These are phyloP conservation scores for Odontocolon sp. DNA, from an alignment of 2,888 invertebrate genomes.

Conservation along the genomic window DNA sequence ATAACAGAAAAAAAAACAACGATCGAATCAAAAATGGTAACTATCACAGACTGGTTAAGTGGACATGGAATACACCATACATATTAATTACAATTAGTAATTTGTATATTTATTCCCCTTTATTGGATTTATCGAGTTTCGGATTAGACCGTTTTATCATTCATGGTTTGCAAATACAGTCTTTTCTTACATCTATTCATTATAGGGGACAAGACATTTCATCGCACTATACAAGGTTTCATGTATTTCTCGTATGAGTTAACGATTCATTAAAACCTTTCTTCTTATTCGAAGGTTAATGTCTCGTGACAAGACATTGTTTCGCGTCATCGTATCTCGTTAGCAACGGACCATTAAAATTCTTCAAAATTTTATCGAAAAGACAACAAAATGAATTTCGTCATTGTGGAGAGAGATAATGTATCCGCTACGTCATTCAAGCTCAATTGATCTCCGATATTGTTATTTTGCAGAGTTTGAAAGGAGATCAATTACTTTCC, in stretches of 20 bases:
- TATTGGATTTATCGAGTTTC: no score
- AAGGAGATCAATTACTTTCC: slow-evolving; percentile 42
- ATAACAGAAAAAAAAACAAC: no score
- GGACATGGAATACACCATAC: no score
- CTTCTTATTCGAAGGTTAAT: slow-evolving; percentile 15
- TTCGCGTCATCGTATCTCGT: neutral
- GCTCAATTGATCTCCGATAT: slow-evolving; percentile 42
- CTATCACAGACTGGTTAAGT: no score
- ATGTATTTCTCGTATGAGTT: slow-evolving; percentile 3
- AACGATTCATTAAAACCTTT: slow-evolving; percentile 39
- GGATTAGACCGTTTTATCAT: no score
- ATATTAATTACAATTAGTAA: no score
- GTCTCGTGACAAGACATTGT: neutral
- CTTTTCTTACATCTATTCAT: no score
- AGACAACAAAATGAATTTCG: neutral
- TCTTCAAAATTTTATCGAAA: neutral
- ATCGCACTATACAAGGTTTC: no score
- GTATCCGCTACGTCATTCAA: slow-evolving; percentile 44
- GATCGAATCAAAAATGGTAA: no score
- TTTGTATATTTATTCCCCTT: no score
- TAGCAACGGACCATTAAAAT: neutral
- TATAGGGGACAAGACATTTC: no score
- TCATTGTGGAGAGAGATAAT: slow-evolving; percentile 8
- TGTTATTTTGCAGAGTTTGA: neutral
- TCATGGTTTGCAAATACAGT: no score